Base-by-base conservation (phyloP, 2,113 vertebrate genomes). In the Thamnophis sirtalis region DNA sequence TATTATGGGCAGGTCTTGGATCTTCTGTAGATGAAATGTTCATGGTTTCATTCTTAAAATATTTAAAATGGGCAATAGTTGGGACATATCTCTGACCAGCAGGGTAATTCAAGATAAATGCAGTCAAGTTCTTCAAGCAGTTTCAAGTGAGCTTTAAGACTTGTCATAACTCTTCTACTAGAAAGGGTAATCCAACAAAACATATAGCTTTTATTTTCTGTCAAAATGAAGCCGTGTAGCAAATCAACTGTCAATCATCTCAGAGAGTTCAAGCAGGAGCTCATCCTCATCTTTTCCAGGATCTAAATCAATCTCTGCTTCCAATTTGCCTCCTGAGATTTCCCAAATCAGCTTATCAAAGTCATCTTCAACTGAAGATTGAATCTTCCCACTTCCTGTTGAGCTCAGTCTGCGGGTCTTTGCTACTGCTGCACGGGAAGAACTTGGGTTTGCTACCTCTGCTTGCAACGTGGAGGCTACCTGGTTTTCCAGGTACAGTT, bases 261-360 rank as follows among this genome's bases (percentile, higher is more conserved):
- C 98, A 0, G 99, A 99, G 0, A 99, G 98, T 95, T 99, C 99
- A 94, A 99, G 97, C n/a, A 99, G 96, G 63, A 99, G 98, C 89
- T 99, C 99, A 0, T 99, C 99, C 94, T 99, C 99, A 21, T 98
- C 98, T 6, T 99, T 98, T 24, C 97, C 98, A 0, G 98, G 97
- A 90, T 99, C 99, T 93, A 99, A 94, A 90, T 98, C 98, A 9
- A 98, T 97, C 9, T 98, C 98, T 2, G 97, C 98, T 94, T 98
- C 98, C 91, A 99, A 95, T 88, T 98, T 98, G 88, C 98, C 98
- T 80, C 98, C 98, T 0, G 98, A 98, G 96, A 99, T 99, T 95
- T 99, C 98, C 95, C 98, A 99, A 92, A 99, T 98, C 26, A 99
- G 96, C 48, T 99, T 98, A 58, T 99, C 99, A 3, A 99, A 99